Evolutionary conservation across 2,113 vertebrate genomes (phyloP), one percentile per base, ranked within the genome.

Genomic region (Mesembrinibis cayennensis): DNA sequence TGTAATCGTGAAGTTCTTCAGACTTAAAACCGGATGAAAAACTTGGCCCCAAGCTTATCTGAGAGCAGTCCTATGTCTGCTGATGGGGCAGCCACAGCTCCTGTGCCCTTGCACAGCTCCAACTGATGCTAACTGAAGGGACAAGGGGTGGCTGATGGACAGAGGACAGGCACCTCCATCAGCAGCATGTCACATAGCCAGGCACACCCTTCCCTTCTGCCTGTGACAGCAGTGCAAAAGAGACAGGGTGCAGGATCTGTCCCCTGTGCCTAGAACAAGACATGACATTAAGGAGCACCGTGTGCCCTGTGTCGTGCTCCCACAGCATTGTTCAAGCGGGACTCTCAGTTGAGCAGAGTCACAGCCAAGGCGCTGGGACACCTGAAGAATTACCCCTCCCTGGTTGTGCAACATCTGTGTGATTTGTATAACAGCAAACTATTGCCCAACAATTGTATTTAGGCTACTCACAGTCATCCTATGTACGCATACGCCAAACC

Each of bases 401-500:
- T 76, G 47, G 13, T 94, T 97, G 85, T 81, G 95, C 92, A 96
- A 83, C 58, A 34, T 25, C 34, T 56, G 12, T 72, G 50, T 16
- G 5, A 90, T 95, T 85, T 82, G 73, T 85, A 62, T 80, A 67
- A 80, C 63, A 89, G 74, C 69, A 89, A 86, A 81, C 62, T 58
- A 45, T 95, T 97, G 84, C 92, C 83, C 86, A 97, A 96, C 90
- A 85, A 53, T 34, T 62, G 32, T 9, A 79, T 36, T 87, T 49
- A 65, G 74, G 71, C 80, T 90, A 61, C 44, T 93, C 50, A 18
- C 69, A 70, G 17, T 59, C 88, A 74, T 22, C 80, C 63, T 73
- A 29, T 42, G 49, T 15, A 53, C 50, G 83, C 50, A 66, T 6
- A 58, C 2, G 14, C 44, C 10, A 8, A 96, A 66, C 63, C 65